These are phyloP conservation scores for Tenualosa thibaudeaui DNA, from an alignment of 2,797 vertebrate genomes.

Conservation along the genomic window DNA sequence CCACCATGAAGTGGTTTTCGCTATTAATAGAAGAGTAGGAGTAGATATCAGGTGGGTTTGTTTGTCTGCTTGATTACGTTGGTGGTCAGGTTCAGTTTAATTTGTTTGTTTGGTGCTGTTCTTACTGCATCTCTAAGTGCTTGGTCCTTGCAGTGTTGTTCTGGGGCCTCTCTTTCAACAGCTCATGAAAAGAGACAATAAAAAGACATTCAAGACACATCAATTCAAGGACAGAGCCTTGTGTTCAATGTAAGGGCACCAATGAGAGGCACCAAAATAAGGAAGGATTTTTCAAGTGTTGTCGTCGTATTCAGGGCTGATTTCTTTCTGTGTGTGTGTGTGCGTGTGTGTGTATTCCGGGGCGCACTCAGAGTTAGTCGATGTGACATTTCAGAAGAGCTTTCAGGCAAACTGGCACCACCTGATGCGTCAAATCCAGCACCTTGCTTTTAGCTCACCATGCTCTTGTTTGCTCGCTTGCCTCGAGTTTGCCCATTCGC, in stretches of 20 bases:
- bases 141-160: constrained; percentile 15
- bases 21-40: no score
- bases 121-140: constrained; percentile 3
- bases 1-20: not conserved
- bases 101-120: constrained; percentile 27
- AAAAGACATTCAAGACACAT: constrained; percentile 33
- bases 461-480: constrained; percentile 28
- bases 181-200: constrained; percentile 38
- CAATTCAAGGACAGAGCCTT: constrained; percentile 39
- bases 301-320: constrained; percentile 44
- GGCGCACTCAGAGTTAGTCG: constrained; percentile 21
- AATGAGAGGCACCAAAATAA: constrained; percentile 51
- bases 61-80: not conserved
- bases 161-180: constrained; percentile 33
- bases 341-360: not conserved
- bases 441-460: constrained; percentile 29
- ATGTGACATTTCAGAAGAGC: constrained; percentile 41
- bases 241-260: constrained; percentile 51
- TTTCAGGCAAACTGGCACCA: constrained; percentile 28
- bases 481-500: constrained; percentile 46
- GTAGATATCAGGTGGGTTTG: not conserved
- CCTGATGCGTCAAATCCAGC: constrained; percentile 43
- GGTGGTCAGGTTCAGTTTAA: not conserved
- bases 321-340: constrained; percentile 7
- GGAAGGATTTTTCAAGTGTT: constrained; percentile 31